Evolutionary conservation across 2,797 vertebrate genomes (phyloP).

Genomic region (Manis pentadactyla): DNA sequence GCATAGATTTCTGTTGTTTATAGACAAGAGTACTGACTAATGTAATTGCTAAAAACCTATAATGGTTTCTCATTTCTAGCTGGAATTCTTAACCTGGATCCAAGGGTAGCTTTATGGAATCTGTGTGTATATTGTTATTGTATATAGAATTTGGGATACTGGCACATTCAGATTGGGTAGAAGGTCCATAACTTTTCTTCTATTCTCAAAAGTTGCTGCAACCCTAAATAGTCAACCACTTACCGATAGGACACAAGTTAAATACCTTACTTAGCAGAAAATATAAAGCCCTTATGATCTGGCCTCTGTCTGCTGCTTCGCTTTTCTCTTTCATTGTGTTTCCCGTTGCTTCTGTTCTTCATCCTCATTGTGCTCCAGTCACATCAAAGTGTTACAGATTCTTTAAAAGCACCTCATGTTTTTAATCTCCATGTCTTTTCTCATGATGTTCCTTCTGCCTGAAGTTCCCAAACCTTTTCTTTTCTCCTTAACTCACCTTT

Average conservation of each 20-base stretch:
- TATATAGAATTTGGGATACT: not conserved
- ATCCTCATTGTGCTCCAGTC: not conserved
- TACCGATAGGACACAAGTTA: not conserved
- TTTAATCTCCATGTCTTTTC: not conserved
- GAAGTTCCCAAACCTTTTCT: not conserved
- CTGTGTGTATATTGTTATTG: not conserved
- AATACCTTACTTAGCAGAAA: not conserved
- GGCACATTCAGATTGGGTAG: not conserved
- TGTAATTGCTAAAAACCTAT: not conserved
- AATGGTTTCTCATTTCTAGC: slow-evolving; percentile 11
- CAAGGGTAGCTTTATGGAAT: not conserved
- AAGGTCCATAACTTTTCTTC: not conserved
- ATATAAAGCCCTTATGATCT: not conserved
- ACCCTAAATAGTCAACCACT: not conserved
- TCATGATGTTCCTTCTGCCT: not conserved
- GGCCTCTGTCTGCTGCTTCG: not conserved
- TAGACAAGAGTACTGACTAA: not conserved
- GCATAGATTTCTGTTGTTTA: not conserved
- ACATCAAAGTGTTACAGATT: not conserved
- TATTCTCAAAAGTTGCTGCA: not conserved
- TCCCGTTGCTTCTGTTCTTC: not conserved
- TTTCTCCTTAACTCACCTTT: not conserved
- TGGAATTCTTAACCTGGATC: not conserved
- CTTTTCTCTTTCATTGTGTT: not conserved
- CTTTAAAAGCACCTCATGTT: not conserved